phyloP scores from a whole-genome alignment of 2,113 vertebrate genomes.

The Dasyprocta punctata region DNA sequence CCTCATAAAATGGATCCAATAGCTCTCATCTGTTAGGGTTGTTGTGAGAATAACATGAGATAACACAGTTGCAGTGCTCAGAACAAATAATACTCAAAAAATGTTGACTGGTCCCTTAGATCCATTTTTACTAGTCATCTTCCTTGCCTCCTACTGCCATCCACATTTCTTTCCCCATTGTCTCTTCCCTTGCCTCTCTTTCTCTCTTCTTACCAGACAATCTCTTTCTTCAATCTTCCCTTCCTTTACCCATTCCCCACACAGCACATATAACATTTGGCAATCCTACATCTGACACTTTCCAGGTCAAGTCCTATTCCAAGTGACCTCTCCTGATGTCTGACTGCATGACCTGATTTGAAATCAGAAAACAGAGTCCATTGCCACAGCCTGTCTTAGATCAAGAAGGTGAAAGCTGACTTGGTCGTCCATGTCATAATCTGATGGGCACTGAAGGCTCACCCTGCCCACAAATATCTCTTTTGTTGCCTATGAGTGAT shows the following conservation, averaged over 20 bases:
- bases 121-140: background rate
- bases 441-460: background rate
- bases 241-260: background rate
- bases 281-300: background rate
- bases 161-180: background rate
- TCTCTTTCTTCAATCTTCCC: background rate
- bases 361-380: constrained; percentile 43
- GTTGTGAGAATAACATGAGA: background rate
- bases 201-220: background rate
- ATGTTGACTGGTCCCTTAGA: background rate
- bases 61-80: background rate
- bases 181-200: background rate
- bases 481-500: background rate
- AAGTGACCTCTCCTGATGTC: constrained; percentile 47
- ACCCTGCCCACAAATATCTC: background rate
- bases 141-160: background rate
- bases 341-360: background rate
- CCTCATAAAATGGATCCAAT: background rate
- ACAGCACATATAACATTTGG: background rate
- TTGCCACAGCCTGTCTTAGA: background rate
- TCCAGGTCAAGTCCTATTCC: background rate
- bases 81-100: constrained; percentile 14
- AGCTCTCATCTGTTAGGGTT: background rate
- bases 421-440: background rate
- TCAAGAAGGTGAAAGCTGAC: constrained; percentile 14